phyloP scores from a whole-genome alignment of 2,888 invertebrate species.

The Uropetala carovei region DNA sequence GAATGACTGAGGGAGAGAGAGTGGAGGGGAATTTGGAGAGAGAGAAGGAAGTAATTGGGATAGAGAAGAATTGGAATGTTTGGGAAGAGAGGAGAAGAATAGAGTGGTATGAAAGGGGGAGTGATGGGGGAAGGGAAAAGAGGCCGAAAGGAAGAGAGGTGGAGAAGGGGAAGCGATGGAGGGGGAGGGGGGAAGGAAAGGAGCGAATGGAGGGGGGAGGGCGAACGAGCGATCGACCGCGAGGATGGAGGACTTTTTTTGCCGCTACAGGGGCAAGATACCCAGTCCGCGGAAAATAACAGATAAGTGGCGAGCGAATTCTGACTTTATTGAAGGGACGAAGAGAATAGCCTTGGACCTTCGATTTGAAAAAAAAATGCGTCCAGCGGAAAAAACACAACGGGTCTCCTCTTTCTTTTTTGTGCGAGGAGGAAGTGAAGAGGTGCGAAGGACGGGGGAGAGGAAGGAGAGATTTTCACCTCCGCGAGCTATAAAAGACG shows the following conservation, averaged over 20 bases:
- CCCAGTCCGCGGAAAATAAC: not conserved
- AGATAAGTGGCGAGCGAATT: not conserved
- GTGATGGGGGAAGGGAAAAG: not conserved
- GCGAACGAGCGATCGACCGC: too few relatives aligned
- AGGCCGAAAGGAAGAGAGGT: not conserved
- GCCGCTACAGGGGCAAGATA: too few relatives aligned
- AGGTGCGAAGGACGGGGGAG: slow-evolving; percentile 1
- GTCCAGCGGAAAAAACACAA: too few relatives aligned
- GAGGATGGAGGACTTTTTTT: too few relatives aligned
- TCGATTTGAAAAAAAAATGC: too few relatives aligned
- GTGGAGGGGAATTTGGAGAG: slow-evolving; percentile 16
- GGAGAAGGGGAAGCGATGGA: slow-evolving; percentile 26
- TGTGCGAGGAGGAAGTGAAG: slow-evolving; percentile 37
- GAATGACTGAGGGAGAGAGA: slow-evolving; percentile 6
- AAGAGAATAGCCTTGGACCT: too few relatives aligned
- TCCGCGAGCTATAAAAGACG: too few relatives aligned
- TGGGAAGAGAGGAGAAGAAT: not conserved
- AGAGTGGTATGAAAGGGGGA: slow-evolving; percentile 34
- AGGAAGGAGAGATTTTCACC: too few relatives aligned
- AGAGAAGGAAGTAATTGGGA: slow-evolving; percentile 12
- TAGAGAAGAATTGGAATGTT: slow-evolving; percentile 1
- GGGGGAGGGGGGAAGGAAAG: slow-evolving; percentile 53
- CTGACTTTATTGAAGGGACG: not conserved
- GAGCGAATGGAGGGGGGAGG: not conserved
- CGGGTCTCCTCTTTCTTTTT: too few relatives aligned